Evolutionary conservation across 1,140 invertebrate species (phyloP).

Genomic region (Magallana gigas): DNA sequence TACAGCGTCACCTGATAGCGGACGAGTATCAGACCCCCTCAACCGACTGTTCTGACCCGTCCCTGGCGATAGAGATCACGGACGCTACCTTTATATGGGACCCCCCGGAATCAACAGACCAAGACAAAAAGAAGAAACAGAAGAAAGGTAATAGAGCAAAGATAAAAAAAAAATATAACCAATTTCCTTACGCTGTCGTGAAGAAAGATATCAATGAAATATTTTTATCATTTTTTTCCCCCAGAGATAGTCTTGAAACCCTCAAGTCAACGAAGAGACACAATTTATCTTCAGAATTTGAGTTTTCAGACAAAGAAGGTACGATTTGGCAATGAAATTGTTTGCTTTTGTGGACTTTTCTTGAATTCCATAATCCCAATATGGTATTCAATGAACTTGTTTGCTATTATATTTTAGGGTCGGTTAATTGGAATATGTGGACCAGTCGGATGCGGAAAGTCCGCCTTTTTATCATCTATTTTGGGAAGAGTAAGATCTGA

Average conservation of each 20-base stretch:
- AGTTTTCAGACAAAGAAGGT: conserved; percentile 46
- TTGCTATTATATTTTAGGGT: conserved; percentile 76
- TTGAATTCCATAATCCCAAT: too few relatives aligned
- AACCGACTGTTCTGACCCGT: conserved; percentile 35
- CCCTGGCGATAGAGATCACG: conserved; percentile 79
- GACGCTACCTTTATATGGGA: conserved; percentile 82
- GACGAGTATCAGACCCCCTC: conserved; percentile 55
- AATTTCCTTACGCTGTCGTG: too few relatives aligned
- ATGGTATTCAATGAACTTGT: neutral
- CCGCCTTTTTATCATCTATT: conserved; percentile 91
- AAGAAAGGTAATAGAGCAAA: conserved; percentile 25
- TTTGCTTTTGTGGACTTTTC: too few relatives aligned
- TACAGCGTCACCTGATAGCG: conserved; percentile 55
- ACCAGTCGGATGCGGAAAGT: conserved; percentile 93
- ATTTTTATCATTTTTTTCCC: neutral
- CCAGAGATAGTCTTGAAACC: neutral
- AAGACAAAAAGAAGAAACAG: conserved; percentile 36
- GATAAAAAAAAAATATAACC: too few relatives aligned
- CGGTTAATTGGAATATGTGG: conserved; percentile 87
- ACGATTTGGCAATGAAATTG: too few relatives aligned
- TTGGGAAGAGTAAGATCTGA: conserved; percentile 88
- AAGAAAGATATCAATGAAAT: too few relatives aligned
- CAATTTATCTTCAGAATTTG: conserved; percentile 39
- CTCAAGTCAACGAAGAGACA: neutral
- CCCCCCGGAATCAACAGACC: conserved; percentile 28